Base-by-base conservation (phyloP, 1,140 invertebrate genomes). In the Pseudomyrmex pallidus region DNA sequence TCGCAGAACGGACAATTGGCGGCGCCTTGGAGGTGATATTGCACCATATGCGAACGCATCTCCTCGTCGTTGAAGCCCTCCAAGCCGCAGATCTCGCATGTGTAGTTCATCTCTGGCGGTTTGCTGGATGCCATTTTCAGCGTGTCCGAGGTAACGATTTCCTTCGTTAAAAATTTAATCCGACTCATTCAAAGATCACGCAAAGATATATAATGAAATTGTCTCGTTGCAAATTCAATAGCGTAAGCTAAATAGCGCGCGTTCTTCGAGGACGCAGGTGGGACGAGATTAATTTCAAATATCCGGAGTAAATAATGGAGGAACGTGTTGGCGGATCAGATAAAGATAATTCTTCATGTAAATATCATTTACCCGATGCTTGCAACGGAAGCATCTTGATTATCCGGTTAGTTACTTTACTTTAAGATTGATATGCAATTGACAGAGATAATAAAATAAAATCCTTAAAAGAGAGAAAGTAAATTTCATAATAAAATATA, bases 1-100 rank as follows among this genome's bases (percentile, higher is more conserved):
- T 97, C 97, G 93, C 97, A 98, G 91, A 98, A 98, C 0, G 97
- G 97, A 91, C 97, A 98, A 48, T 96, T 96, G 17, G 96, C 95
- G 72, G 96, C 95, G 5, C 96, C 96, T 80, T 97, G 96, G 4
- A 98, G 95, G 93, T 98, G 97, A 88, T 95, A 96, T 35, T 96
- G 94, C 50, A 97, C 94, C 82, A 97, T 97, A 92, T 98, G 97
- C 22, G 95, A 95, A 85, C 97, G 94, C 96, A 98, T 97, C 86
- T 97, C 96, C 64, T 97, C 96, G 87, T 98, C 97, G 54, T 96
- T 96, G 64, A 98, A 95, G 50, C 96, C 97, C 87, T 97, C 96
- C 67, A 96, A 95, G 12, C 97, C 97, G 92, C 97, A 98, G 80
- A 98, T 97, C 92, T 98, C 97, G 93, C 97, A 98, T 52, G 96